phyloP scores from a whole-genome alignment of 2,888 invertebrate species.

The Brachynemurus nebulosus region DNA sequence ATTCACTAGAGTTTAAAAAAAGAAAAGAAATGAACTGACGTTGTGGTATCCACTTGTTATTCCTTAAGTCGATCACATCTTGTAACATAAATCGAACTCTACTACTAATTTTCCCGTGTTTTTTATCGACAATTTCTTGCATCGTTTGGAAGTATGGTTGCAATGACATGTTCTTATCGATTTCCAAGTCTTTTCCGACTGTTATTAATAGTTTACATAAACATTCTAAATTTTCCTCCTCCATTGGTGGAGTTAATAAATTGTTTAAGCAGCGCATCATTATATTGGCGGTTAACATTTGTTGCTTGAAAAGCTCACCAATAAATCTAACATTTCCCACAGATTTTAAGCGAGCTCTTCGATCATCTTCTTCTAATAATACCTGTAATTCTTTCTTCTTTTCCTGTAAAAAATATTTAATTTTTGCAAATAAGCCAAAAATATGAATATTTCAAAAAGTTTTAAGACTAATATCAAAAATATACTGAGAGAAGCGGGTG shows the following conservation, averaged over 20 bases:
- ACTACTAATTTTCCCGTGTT: slow-evolving; percentile 48
- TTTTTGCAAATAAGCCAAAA: too few relatives aligned
- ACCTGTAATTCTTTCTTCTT: slow-evolving; percentile 61
- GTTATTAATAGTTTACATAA: slow-evolving; percentile 84
- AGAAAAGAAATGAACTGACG: too few relatives aligned
- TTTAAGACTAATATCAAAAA: too few relatives aligned
- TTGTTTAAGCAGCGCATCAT: slow-evolving; percentile 75
- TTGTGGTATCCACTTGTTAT: slow-evolving; percentile 72
- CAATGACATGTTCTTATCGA: slow-evolving; percentile 36
- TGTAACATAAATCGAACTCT: slow-evolving; percentile 65
- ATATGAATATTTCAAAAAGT: slow-evolving; percentile 4
- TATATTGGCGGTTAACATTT: slow-evolving; percentile 76
- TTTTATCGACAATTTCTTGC: slow-evolving; percentile 54
- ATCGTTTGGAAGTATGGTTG: slow-evolving; percentile 49
- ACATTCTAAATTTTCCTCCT: slow-evolving; percentile 88
- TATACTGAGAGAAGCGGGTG: background rate
- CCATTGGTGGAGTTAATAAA: slow-evolving; percentile 54
- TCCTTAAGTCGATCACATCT: slow-evolving; percentile 81
- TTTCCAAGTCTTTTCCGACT: slow-evolving; percentile 72
- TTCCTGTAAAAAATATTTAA: slow-evolving; percentile 28
- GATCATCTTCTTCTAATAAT: slow-evolving; percentile 61
- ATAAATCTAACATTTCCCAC: slow-evolving; percentile 77
- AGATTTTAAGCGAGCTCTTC: slow-evolving; percentile 64
- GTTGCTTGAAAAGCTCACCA: slow-evolving; percentile 80
- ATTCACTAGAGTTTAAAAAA: slow-evolving; percentile 7